A percentile compares a stretch with the other conserved stretches of the same genome.
Evolutionary conservation across 2,888 invertebrate species (phyloP).

Genomic region (Aspidapion aeneum): DNA sequence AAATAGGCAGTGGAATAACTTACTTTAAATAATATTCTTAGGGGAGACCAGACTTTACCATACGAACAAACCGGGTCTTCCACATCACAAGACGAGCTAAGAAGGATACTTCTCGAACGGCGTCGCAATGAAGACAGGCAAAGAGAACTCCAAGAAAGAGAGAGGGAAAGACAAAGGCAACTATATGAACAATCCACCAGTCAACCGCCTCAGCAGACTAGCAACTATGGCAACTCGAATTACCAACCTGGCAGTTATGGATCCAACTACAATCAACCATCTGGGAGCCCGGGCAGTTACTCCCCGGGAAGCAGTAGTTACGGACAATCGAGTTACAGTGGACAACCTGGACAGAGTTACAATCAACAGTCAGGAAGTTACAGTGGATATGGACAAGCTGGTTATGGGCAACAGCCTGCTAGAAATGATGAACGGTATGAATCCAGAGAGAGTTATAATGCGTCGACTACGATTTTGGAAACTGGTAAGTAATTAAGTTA

Average conservation of each 20-base stretch:
- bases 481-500: background rate
- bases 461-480: background rate
- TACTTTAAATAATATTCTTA: too few relatives aligned
- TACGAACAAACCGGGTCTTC: background rate
- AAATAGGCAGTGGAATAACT: too few relatives aligned
- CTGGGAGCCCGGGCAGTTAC: slow-evolving; percentile 1
- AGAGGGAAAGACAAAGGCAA: background rate
- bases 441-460: background rate
- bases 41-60: background rate
- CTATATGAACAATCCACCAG: background rate
- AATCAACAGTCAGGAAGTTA: slow-evolving; percentile 4
- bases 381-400: background rate
- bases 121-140: background rate
- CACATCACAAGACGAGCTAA: background rate
- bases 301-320: background rate
- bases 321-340: slow-evolving; percentile 7
- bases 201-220: background rate
- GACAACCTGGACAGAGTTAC: background rate
- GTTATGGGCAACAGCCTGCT: background rate
- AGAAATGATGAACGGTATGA: background rate
- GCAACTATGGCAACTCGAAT: too few relatives aligned
- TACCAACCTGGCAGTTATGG: slow-evolving; percentile 1
- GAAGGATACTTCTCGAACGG: background rate
- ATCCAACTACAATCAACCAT: background rate
- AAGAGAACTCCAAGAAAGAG: background rate